phyloP scores from a whole-genome alignment of 1,140 invertebrate species.

The Sinonovacula constricta region DNA sequence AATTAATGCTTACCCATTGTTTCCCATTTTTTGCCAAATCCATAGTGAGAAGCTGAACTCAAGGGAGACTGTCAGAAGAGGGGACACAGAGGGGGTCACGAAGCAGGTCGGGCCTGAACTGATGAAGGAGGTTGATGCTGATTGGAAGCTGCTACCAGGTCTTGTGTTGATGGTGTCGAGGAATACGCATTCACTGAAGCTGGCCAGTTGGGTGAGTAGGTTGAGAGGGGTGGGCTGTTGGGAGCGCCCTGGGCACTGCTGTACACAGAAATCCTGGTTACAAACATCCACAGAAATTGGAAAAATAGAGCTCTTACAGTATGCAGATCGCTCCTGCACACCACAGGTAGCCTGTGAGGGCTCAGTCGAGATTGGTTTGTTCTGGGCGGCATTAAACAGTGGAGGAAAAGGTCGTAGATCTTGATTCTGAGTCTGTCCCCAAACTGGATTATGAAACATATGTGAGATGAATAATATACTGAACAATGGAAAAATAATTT shows the following conservation, averaged over 20 bases:
- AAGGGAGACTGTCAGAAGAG: conserved; percentile 60
- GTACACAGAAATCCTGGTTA: conserved; percentile 69
- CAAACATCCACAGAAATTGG: conserved; percentile 63
- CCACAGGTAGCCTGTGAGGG: conserved; percentile 74
- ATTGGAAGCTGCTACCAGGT: conserved; percentile 55
- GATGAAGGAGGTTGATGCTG: conserved; percentile 60
- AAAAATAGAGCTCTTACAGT: conserved; percentile 69
- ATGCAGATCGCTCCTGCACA: conserved; percentile 64
- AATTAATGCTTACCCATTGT: conserved; percentile 60
- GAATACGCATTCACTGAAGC: conserved; percentile 64
- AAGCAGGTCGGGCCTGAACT: conserved; percentile 63
- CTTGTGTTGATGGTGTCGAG: conserved; percentile 69
- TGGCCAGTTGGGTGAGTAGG: conserved; percentile 56
- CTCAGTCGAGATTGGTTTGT: conserved; percentile 60
- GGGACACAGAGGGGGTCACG: conserved; percentile 53
- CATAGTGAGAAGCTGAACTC: conserved; percentile 71
- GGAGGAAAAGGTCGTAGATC: conserved; percentile 65
- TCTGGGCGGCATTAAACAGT: conserved; percentile 69
- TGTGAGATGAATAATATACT: no score
- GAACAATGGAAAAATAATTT: no score
- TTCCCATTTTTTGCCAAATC: conserved; percentile 66
- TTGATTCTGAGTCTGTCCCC: conserved; percentile 28
- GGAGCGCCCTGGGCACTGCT: conserved; percentile 68
- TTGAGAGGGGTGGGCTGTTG: conserved; percentile 42
- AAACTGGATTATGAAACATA: no score